A percentile compares a stretch with the other conserved stretches of the same genome.
Conservation (phyloP, 2,113 vertebrate species). For the Paramisgurnus dabryanus region DNA sequence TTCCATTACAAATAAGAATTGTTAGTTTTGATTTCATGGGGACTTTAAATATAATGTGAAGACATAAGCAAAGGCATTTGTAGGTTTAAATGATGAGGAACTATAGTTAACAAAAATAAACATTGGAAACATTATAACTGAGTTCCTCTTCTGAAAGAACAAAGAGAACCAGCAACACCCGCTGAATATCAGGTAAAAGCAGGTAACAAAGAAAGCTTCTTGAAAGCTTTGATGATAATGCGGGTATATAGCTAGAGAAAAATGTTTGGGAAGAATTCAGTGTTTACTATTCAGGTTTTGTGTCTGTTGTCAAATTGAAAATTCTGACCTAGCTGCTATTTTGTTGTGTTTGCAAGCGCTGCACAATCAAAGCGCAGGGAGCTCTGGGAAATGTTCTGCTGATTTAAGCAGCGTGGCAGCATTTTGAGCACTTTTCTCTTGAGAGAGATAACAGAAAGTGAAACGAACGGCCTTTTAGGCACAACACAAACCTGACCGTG, state of each 20-base stretch:
- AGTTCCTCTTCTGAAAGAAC: background rate
- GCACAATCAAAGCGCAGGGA: background rate
- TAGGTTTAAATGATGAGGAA: background rate
- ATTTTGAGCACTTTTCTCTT: background rate
- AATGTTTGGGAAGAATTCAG: background rate
- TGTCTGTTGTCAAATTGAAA: constrained; percentile 23
- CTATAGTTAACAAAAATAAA: too few relatives aligned
- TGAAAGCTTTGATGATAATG: constrained; percentile 6
- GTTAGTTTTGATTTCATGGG: too few relatives aligned
- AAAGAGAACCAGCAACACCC: background rate
- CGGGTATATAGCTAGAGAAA: constrained; percentile 1
- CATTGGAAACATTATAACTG: too few relatives aligned
- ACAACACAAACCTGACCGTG: constrained; percentile 39
- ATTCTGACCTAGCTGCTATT: constrained; percentile 11
- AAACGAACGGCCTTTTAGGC: constrained; percentile 37
- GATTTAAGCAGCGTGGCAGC: constrained; percentile 30
- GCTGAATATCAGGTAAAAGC: background rate
- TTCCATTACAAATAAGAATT: too few relatives aligned
- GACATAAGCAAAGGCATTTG: too few relatives aligned
- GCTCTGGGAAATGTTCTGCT: constrained; percentile 25
- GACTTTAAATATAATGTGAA: too few relatives aligned
- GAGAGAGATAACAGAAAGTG: constrained; percentile 30
- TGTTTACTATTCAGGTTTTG: constrained; percentile 10
- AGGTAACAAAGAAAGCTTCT: background rate
- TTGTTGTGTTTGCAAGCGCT: constrained; percentile 6